Percentiles rank a stretch among this genome's conserved stretches.
phyloP scores from a whole-genome alignment of 2,888 invertebrate genomes.

The Synergus gifuensis region DNA sequence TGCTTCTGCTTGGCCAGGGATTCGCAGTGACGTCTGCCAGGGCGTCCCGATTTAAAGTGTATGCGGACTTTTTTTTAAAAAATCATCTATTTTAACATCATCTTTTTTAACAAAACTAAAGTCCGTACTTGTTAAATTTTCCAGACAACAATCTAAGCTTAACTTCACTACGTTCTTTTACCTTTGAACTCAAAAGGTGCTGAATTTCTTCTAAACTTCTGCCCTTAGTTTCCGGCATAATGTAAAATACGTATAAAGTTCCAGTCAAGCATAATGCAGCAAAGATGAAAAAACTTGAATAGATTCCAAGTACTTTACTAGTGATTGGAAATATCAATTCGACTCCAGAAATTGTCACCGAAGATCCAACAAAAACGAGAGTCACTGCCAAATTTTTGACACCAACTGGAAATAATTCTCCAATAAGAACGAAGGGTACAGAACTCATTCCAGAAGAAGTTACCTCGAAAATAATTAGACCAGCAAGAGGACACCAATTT shows the following conservation, averaged over 20 bases:
- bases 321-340: no score
- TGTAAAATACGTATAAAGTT: conserved; percentile 52
- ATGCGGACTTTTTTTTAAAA: neutral
- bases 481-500: conserved; percentile 81
- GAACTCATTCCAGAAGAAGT: conserved; percentile 83
- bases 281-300: no score
- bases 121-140: neutral
- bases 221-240: conserved; percentile 81
- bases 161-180: conserved; percentile 1
- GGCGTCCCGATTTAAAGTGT: no score
- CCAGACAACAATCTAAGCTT: neutral
- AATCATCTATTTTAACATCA: neutral
- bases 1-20: no score
- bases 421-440: conserved; percentile 82
- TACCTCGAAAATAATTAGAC: conserved; percentile 82
- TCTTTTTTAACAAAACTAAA: no score
- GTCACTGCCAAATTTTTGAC: conserved; percentile 83
- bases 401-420: conserved; percentile 83
- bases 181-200: conserved; percentile 53
- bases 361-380: conserved; percentile 80
- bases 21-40: no score
- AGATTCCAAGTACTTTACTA: no score
- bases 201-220: conserved; percentile 82
- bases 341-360: neutral
- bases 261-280: no score